These are phyloP conservation scores for Ichneumoninae sp. DNA, from an alignment of 2,888 invertebrate genomes.

Conservation along the genomic window DNA sequence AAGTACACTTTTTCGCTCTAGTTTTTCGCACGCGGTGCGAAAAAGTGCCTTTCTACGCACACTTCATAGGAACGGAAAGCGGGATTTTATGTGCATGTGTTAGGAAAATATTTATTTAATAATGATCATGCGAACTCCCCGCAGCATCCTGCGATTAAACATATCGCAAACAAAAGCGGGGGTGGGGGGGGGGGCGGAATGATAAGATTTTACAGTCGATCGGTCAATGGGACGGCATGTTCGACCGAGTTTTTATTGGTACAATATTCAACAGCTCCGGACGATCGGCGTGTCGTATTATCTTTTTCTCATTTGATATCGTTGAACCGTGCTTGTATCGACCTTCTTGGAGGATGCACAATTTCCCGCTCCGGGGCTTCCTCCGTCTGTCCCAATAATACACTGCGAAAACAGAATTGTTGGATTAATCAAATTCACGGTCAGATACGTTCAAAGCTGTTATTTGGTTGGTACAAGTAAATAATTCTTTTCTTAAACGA, in stretches of 20 bases:
- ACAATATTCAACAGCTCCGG: not conserved
- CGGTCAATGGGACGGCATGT: not conserved
- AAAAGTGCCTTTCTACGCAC: too few species aligned
- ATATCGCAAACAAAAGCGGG: not conserved
- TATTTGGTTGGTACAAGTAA: too few species aligned
- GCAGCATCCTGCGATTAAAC: not conserved
- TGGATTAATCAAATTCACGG: too few species aligned
- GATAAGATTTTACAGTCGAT: not conserved
- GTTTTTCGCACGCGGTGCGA: too few species aligned
- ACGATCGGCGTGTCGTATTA: not conserved
- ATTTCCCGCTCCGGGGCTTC: not conserved
- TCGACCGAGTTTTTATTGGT: not conserved
- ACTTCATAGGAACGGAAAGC: too few species aligned
- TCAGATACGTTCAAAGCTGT: too few species aligned
- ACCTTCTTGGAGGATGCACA: not conserved
- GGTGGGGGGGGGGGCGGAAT: not conserved
- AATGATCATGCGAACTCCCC: not conserved
- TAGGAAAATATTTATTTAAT: not conserved
- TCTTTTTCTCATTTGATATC: not conserved
- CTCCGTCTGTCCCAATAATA: constrained; percentile 1
- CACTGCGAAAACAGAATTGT: too few species aligned
- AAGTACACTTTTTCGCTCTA: too few species aligned
- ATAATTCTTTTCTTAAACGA: too few species aligned
- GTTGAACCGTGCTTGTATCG: not conserved
- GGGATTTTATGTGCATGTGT: too few species aligned